Evolutionary conservation across 2,888 invertebrate species (phyloP).

Genomic region (Caradrina clavipalpis): DNA sequence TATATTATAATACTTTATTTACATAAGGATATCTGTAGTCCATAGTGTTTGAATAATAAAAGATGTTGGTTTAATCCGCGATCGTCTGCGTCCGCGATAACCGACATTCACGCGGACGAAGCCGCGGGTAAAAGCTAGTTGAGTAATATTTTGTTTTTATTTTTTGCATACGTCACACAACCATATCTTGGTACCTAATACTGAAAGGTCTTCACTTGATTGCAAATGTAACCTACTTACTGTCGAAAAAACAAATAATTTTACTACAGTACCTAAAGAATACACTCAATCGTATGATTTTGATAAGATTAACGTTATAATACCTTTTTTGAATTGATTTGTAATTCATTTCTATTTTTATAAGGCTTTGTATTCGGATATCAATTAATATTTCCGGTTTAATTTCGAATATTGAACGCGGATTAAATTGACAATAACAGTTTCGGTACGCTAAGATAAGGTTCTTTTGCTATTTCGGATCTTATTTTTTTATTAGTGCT

Average conservation of each 20-base stretch:
- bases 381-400: conserved; percentile 19
- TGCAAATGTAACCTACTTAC: background rate
- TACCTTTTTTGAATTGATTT: conserved; percentile 4
- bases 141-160: no score
- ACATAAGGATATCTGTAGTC: no score
- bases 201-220: background rate
- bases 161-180: background rate
- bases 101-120: no score
- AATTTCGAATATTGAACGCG: conserved; percentile 2
- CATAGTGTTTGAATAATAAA: no score
- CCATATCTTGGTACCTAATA: background rate
- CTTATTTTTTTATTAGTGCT: no score
- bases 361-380: background rate
- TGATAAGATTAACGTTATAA: conserved; percentile 11
- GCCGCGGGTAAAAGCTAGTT: no score
- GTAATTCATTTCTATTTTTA: background rate
- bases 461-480: no score
- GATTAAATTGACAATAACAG: background rate
- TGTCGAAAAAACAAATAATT: background rate
- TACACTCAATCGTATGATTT: conserved; percentile 2
- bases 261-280: no score
- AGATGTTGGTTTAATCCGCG: no score
- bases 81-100: no score
- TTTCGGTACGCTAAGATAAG: background rate
- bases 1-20: no score